Base-by-base conservation (phyloP, 2,888 invertebrate species). In the Neoscelio sp. region DNA sequence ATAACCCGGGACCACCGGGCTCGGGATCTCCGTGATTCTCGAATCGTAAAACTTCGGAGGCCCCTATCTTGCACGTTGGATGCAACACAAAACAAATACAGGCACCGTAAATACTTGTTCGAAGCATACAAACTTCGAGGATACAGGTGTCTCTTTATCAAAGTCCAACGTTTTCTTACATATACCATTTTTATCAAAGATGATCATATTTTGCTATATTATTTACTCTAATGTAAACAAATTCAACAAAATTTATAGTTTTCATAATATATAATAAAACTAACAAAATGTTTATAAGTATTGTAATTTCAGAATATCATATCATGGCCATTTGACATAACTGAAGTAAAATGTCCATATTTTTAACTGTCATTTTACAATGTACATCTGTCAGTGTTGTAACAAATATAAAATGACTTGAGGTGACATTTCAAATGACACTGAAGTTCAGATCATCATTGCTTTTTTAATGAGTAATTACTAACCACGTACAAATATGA, bases 81-180 rank as follows among this genome's bases (percentile, higher is more conserved):
- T 62, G 60, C 65, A 54, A 46, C 65, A 73, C 62, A 77, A 77
- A 73, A 54, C 58, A 80, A 77, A 80, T 70, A 80, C 54, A 60
- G 80, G 38, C 73, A 56, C 64, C 76, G 68, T 75, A 81, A 80
- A 82, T 74, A 65, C 79, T 80, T 74, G 60, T 70, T 74, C 78
- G 73, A 54, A 68, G 78, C 71, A 74, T 73, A 78, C 73, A 75
- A 73, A 54, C 67, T 33, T 20, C 68, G 70, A 83, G 86, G 85
- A 86, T 84, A 83, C 86, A 87, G 87, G 87, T 87, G 87, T 81
- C 80, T 65, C 48, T 84, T 86, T 86, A 86, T 87, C 86, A 73
- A 48, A 54, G 62, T 82, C 76, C 62, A 77, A 83, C 56, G 48
- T 28, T 81, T 85, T 87, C 83, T 85, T 83, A 82, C 75, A 65